Evolutionary conservation across 2,888 invertebrate genomes (phyloP).

Genomic region (Scaptomyza reducta): DNA sequence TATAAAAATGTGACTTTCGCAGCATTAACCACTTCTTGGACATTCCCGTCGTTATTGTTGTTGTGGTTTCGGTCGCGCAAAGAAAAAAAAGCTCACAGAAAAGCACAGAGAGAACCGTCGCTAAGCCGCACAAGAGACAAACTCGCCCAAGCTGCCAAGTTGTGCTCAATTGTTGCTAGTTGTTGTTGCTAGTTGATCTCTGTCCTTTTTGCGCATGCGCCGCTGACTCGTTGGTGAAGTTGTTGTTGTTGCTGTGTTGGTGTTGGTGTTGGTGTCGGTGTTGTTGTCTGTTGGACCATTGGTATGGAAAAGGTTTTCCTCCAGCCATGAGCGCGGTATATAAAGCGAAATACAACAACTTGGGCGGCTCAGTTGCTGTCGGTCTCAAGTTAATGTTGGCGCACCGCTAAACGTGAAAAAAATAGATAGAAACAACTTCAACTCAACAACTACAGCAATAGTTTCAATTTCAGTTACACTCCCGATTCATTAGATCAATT

Average conservation of each 20-base stretch:
- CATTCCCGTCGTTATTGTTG: constrained; percentile 38
- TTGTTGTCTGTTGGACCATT: constrained; percentile 46
- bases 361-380: constrained; percentile 78
- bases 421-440: constrained; percentile 12
- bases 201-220: constrained; percentile 63
- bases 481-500: constrained; percentile 74
- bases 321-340: constrained; percentile 61
- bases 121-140: constrained; percentile 40
- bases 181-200: constrained; percentile 19
- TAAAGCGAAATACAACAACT: constrained; percentile 78
- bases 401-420: constrained; percentile 55
- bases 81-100: constrained; percentile 45
- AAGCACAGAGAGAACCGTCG: constrained; percentile 58
- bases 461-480: constrained; percentile 50
- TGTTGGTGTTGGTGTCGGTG: constrained; percentile 26
- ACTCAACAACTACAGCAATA: constrained; percentile 17
- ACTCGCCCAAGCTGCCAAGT: constrained; percentile 28
- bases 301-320: constrained; percentile 75
- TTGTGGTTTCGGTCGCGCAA: constrained; percentile 17
- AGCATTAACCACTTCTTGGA: constrained; percentile 27
- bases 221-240: constrained; percentile 72
- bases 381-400: constrained; percentile 70
- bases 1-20: background rate
- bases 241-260: constrained; percentile 35
- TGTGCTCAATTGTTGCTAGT: constrained; percentile 23